A percentile compares a stretch with the other conserved stretches of the same genome.
Conservation (phyloP, 30 jellyfish, hydroid and myxozoan species). For the Cassiopea xamachana region DNA sequence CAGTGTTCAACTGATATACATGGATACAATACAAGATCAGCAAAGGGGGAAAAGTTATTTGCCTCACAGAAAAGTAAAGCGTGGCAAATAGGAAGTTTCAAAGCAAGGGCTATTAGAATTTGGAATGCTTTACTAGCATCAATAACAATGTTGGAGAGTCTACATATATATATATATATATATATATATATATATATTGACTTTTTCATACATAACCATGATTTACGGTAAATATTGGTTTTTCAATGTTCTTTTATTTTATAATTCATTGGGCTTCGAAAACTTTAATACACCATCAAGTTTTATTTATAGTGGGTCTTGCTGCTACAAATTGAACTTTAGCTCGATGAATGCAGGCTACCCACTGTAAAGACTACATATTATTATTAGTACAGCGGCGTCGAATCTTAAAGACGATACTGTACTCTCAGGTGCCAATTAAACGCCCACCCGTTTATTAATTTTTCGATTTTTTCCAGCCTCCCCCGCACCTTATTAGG, state of each 20-base stretch:
- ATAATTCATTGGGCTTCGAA: neutral
- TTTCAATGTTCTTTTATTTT: neutral
- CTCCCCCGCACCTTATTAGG: no score
- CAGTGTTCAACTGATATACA: no score
- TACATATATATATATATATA: neutral
- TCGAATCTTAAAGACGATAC: no score
- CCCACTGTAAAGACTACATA: no score
- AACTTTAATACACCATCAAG: neutral
- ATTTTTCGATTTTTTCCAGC: no score
- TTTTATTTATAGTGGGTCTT: neutral
- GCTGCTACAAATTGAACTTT: neutral
- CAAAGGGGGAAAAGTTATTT: no score
- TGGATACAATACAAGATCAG: no score
- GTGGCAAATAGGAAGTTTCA: neutral
- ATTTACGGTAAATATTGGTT: neutral
- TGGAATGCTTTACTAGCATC: neutral
- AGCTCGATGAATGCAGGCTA: no score
- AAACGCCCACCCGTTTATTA: no score
- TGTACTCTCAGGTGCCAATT: no score
- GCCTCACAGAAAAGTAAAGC: neutral
- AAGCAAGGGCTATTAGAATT: neutral
- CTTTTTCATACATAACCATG: neutral
- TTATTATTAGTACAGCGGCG: no score
- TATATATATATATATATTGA: neutral
- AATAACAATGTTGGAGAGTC: neutral